A percentile compares a stretch with the other conserved stretches of the same genome.
These are phyloP conservation scores for Diplosoma virens DNA, from an alignment of 23 tunicate species.

Conservation along the genomic window DNA sequence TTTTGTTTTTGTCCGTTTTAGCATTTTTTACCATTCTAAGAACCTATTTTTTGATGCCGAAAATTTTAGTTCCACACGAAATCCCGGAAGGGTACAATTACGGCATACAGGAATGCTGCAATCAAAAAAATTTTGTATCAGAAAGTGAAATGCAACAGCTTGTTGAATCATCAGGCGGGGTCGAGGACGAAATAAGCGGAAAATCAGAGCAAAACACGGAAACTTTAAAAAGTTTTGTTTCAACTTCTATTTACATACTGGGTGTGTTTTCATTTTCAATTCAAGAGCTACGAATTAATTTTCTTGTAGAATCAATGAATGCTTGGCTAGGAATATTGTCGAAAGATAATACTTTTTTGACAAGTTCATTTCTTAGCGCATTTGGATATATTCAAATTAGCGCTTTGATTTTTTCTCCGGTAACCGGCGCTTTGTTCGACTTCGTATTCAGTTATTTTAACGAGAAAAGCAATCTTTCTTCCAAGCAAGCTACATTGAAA, in stretches of 20 bases:
- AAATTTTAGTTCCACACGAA: neutral
- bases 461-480: neutral
- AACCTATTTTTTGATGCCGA: neutral
- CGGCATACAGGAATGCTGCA: neutral
- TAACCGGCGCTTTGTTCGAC: neutral
- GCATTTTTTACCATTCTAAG: neutral
- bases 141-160: neutral
- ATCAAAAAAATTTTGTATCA: neutral
- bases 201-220: neutral
- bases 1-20: neutral
- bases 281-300: neutral
- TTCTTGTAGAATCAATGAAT: neutral
- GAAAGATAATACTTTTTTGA: neutral
- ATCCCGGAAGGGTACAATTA: neutral
- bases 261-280: neutral
- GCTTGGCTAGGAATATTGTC: neutral
- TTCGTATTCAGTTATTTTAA: neutral
- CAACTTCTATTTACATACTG: neutral
- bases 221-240: neutral
- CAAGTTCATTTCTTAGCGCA: neutral
- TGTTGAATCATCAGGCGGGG: neutral
- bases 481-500: neutral
- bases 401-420: neutral
- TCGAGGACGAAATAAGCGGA: neutral
- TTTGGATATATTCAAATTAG: neutral